Conservation (phyloP, 2,888 invertebrate species). For the Stegophylla sp. region DNA sequence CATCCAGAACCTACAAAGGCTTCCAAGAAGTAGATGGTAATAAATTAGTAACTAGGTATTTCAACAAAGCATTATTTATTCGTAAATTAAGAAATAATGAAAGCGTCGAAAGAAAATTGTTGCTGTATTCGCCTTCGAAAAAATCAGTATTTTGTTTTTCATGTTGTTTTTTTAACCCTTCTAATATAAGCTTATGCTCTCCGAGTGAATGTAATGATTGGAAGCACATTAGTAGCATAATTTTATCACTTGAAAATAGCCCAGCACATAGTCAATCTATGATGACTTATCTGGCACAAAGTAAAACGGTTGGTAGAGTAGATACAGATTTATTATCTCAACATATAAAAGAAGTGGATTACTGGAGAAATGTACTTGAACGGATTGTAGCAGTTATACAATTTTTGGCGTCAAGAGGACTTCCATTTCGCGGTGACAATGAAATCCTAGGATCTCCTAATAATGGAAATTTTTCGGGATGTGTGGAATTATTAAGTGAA, state of each 20-base stretch:
- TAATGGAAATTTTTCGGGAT: slow-evolving; percentile 63
- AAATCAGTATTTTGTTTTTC: slow-evolving; percentile 12
- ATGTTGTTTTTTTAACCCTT: slow-evolving; percentile 14
- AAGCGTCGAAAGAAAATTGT: slow-evolving; percentile 12
- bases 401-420: slow-evolving; percentile 61
- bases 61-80: slow-evolving; percentile 21
- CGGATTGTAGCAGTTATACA: slow-evolving; percentile 62
- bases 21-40: slow-evolving; percentile 10
- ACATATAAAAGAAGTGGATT: slow-evolving; percentile 18
- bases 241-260: slow-evolving; percentile 22
- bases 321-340: slow-evolving; percentile 26
- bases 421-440: slow-evolving; percentile 62
- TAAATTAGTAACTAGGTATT: slow-evolving; percentile 24
- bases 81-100: slow-evolving; percentile 15
- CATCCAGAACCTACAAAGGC: slow-evolving; percentile 17
- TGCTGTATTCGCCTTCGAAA: slow-evolving; percentile 4
- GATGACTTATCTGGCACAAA: slow-evolving; percentile 14
- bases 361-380: slow-evolving; percentile 62
- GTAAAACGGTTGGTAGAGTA: slow-evolving; percentile 13
- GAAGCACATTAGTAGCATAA: slow-evolving; percentile 20
- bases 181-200: slow-evolving; percentile 17
- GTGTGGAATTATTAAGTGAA: slow-evolving; percentile 39
- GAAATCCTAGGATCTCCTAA: slow-evolving; percentile 62
- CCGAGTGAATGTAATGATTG: slow-evolving; percentile 10
- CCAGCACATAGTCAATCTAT: slow-evolving; percentile 16